Evolutionary conservation across 1,140 invertebrate genomes (phyloP), one percentile per base, ranked within the genome.

Genomic region (Bombus pyrosoma): DNA sequence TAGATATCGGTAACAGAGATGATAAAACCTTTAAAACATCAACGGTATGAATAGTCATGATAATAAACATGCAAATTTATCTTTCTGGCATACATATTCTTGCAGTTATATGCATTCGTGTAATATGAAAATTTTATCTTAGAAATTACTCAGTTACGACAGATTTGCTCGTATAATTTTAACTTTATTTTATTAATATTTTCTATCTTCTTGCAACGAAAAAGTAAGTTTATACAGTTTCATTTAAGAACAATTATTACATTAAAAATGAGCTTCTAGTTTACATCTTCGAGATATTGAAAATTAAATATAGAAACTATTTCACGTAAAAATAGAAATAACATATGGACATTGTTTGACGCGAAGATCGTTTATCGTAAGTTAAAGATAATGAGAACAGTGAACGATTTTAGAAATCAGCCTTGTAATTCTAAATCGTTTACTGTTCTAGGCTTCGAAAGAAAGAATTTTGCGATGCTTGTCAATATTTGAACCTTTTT

Each of bases 11-110:
- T 25, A 34, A 37, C 66, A 25, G 9, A 22, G 34, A 3, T 37
- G 34, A 68, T 68, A 25, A 37, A 68, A 68, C 66, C 12, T 68
- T 68, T 68, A 37, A 68, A 68, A 68, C 34, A 68, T 68, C 66
- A 25, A 68, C 66, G 18, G 34, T 37, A 68, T 68, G 66, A 68
- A 68, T 68, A 68, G 22, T 68, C 34, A 68, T 68, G 66, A 37
- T 37, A 68, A 68, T 68, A 68, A 68, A 37, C 34, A 68, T 68
- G 66, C 34, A 68, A 68, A 68, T 68, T 68, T 34, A 37, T 22
- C 66, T 68, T 68, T 68, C 34, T 25, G 18, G 1, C 9, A 9
- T 68, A 25, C 8, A 37, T 68, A 68, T 22, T 68, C 34, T 3
- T 68, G 15, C 22, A 34, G 32, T 34, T 68, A 34, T 22, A 37